Evolutionary conservation across 2,888 invertebrate species (phyloP), one percentile per base, ranked within the genome.

Genomic region (Polydrusus cervinus): DNA sequence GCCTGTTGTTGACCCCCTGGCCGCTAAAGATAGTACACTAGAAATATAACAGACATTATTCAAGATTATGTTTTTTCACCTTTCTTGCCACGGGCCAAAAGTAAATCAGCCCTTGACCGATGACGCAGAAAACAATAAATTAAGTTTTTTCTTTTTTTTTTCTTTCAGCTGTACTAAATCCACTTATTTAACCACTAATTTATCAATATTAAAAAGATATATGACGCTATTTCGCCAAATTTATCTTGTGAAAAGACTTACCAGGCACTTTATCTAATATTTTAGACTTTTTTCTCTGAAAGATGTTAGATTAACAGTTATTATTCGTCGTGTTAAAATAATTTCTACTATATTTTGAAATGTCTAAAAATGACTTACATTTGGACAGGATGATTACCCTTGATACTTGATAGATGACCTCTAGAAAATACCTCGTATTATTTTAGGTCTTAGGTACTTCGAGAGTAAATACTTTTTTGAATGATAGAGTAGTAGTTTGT

Each of bases 151-250:
- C 10, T 34, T 34, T 25, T 30, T 45, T 62, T 61, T 47, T 62
- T 45, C 20, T 45, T 47, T 62, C 9, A 10, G 3, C 57, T 16
- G 16, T 60, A n/a, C 34, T 34, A 67, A 49, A 53, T 51, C 55
- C 53, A n/a, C 53, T 53, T 67, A 67, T 55, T 67, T 53, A 67
- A 67, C 67, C 67, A 43, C 38, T 67, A 68, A 68, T 68, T 68
- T 68, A 57, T 68, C 68, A 68, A 68, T 34, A 68, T 57, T 68
- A 68, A 55, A 45, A 47, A 68, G 68, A 68, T 60, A 60, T 45
- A 68, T 68, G 68, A 14, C 11, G 25, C 30, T 60, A 40, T 38
- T 62, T 53, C 34, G 34, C 30, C 60, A 47, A 69, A 38, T 60
- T 38, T 60, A 60, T 60, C 38, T 60, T 60, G 16, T 30, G 38